These are phyloP conservation scores for Sturmia bella DNA, from an alignment of 2,888 invertebrate genomes.

Conservation along the genomic window DNA sequence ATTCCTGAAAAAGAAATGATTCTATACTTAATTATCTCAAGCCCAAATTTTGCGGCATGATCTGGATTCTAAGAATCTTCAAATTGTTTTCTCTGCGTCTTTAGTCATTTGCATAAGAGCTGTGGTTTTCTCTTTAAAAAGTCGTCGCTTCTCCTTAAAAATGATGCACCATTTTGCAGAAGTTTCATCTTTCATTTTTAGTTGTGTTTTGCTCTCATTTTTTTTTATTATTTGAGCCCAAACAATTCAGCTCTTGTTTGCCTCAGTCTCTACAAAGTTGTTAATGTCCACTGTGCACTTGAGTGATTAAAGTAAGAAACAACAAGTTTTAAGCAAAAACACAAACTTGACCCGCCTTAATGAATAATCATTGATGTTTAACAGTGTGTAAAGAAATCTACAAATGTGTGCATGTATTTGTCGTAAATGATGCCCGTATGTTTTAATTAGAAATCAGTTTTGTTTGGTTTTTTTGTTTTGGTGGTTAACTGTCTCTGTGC, in stretches of 20 bases:
- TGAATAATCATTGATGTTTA: slow-evolving; percentile 52
- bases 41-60: too few relatives aligned
- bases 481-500: background rate
- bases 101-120: too few relatives aligned
- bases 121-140: too few relatives aligned
- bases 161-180: too few relatives aligned
- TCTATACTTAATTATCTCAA: too few relatives aligned
- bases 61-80: too few relatives aligned
- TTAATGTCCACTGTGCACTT: slow-evolving; percentile 2
- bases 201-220: too few relatives aligned
- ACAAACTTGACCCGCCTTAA: slow-evolving; percentile 24
- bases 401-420: slow-evolving; percentile 31
- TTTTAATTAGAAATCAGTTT: slow-evolving; percentile 49
- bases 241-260: background rate
- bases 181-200: too few relatives aligned
- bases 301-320: slow-evolving; percentile 18
- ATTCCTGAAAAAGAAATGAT: too few relatives aligned
- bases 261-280: background rate
- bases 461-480: background rate
- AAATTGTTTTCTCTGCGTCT: too few relatives aligned
- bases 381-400: slow-evolving; percentile 37
- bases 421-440: slow-evolving; percentile 36
- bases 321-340: slow-evolving; percentile 18
- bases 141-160: too few relatives aligned
- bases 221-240: too few relatives aligned